These are phyloP conservation scores for Chloebia gouldiae DNA, from an alignment of 2,113 vertebrate species.

Conservation along the genomic window DNA sequence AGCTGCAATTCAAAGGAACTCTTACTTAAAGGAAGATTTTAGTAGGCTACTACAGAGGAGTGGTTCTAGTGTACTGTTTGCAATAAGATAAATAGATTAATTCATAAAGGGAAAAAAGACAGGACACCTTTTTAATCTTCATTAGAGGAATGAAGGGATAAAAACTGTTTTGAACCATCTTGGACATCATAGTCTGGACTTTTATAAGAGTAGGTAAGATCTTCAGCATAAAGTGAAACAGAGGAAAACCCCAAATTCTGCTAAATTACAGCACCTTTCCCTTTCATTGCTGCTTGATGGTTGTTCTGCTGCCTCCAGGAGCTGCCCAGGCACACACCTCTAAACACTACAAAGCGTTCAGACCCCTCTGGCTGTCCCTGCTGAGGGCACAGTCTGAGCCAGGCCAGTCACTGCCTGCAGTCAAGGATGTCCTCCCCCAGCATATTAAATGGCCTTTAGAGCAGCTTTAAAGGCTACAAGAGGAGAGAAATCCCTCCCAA, in stretches of 20 bases:
- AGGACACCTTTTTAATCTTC: neutral
- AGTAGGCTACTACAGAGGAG: neutral
- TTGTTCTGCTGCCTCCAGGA: neutral
- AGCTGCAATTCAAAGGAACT: neutral
- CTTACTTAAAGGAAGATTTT: neutral
- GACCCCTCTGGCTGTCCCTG: neutral
- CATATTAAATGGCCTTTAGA: constrained; percentile 3
- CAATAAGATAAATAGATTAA: neutral
- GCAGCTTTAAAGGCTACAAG: neutral
- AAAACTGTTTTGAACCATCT: neutral
- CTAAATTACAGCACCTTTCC: neutral
- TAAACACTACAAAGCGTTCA: neutral
- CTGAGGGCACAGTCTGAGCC: neutral
- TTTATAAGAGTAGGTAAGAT: neutral
- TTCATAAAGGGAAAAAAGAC: no score
- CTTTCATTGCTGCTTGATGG: neutral
- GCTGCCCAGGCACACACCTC: neutral
- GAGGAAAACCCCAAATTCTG: neutral
- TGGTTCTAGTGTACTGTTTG: neutral
- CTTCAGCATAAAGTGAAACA: neutral
- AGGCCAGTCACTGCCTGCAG: neutral
- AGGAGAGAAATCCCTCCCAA: constrained; percentile 30
- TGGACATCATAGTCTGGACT: neutral
- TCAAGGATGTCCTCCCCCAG: neutral
- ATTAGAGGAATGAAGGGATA: neutral